Base-by-base conservation (phyloP, 2,797 vertebrate species). In the Typhlichthys subterraneus region DNA sequence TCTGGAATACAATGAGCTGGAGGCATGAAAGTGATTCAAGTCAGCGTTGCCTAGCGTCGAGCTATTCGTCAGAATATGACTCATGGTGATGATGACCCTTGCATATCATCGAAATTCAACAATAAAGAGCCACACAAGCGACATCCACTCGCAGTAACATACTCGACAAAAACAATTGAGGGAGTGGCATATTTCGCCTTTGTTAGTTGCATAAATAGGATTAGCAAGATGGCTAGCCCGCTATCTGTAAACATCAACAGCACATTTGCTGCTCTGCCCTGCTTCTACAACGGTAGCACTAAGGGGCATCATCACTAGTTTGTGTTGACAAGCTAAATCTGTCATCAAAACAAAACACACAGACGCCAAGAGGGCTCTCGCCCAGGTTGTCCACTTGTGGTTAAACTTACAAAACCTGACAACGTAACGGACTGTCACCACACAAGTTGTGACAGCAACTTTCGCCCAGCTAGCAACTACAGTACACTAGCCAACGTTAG, bases 161-260 rank as follows among this genome's bases (percentile, higher is more conserved):
- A 64, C 65, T 57, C 73, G 73, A 82, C 74, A 75, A 76, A 75
- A 86, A 88, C 84, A 81, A 71, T 31, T 65, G 81, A 91, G 87
- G 86, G 89, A 89, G 89, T 88, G 88, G 88, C 89, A 85, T 83
- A 15, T 74, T 71, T 82, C 62, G 70, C 70, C 4, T 71, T 77
- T 77, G 61, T 74, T 79, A 83, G 82, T 83, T 86, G 83, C 88
- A 88, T 87, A 86, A 89, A 90, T 85, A 83, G 79, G 87, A 90
- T 88, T 88, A 88, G 84, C 83, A 65, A 63, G 79, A 68, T 29
- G 75, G 84, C 85, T n/a, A 31, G 9, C 7, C 0, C 17, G 2
- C 11, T 77, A 65, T 53, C 46, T 42, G 65, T 73, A 63, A 5
- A 29, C 63, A 67, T 23, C 72, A 65, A 70, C 68, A 73, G 73